Evolutionary conservation across 2,113 vertebrate genomes (phyloP).

Genomic region (Geococcyx californianus): DNA sequence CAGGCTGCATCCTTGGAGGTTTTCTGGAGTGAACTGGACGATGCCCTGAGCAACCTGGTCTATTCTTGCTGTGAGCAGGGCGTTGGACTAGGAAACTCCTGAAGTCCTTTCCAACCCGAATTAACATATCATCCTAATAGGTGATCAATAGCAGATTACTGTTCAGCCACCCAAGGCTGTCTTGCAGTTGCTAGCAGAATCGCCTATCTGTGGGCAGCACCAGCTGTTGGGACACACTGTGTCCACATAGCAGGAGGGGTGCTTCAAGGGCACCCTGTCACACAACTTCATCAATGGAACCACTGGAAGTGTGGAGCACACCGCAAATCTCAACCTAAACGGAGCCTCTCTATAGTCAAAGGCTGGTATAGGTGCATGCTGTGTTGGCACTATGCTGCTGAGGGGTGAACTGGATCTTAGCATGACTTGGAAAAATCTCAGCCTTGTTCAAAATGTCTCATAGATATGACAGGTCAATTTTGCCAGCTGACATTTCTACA

Average conservation of each 20-base stretch:
- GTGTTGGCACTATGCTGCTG: background rate
- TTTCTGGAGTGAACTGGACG: background rate
- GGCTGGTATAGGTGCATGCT: background rate
- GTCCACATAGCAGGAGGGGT: background rate
- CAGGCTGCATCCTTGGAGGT: background rate
- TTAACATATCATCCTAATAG: background rate
- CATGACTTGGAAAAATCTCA: background rate
- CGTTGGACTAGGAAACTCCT: background rate
- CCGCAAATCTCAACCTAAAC: background rate
- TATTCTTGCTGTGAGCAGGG: background rate
- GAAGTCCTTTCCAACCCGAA: background rate
- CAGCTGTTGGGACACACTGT: background rate
- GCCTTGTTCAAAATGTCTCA: background rate
- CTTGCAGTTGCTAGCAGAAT: accelerated
- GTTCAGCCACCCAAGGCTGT: background rate
- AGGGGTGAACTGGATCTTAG: background rate
- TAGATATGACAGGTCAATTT: background rate
- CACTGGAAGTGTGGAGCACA: accelerated
- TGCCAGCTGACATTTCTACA: background rate
- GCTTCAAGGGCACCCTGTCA: background rate
- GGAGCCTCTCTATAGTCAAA: background rate
- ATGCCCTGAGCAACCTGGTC: background rate
- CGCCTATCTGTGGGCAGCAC: background rate
- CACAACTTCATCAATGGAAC: background rate
- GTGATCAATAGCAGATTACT: background rate